Conservation (phyloP, 2,888 invertebrate genomes). For the Linyphia triangularis region DNA sequence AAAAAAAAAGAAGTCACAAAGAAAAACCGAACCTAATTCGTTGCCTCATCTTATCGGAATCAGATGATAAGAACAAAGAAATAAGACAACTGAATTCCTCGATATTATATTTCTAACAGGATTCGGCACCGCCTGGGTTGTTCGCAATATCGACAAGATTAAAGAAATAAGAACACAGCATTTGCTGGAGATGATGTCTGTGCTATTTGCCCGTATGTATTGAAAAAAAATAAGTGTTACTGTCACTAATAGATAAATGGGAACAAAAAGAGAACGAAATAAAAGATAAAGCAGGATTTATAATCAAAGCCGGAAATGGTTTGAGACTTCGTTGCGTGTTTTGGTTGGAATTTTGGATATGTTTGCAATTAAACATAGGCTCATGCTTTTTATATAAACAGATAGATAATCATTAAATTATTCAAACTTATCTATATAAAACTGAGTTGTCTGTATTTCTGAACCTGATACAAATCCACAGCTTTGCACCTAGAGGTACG, state of each 20-base stretch:
- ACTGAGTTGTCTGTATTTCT: no score
- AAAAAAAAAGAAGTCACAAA: neutral
- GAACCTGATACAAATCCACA: no score
- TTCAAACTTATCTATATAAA: no score
- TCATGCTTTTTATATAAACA: no score
- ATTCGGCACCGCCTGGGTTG: neutral
- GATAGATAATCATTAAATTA: no score
- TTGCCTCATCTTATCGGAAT: slow-evolving; percentile 8
- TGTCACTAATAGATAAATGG: slow-evolving; percentile 19
- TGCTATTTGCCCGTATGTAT: neutral
- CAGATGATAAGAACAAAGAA: slow-evolving; percentile 14
- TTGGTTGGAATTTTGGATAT: no score
- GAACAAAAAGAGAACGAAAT: neutral
- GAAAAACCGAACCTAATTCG: slow-evolving; percentile 7
- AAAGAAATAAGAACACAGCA: neutral
- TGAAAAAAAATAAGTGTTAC: neutral
- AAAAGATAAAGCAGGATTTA: neutral
- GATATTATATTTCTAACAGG: slow-evolving; percentile 24
- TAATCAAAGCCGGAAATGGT: neutral
- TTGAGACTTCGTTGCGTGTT: no score
- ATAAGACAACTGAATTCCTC: slow-evolving; percentile 2
- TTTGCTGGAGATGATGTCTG: slow-evolving; percentile 16
- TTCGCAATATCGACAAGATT: slow-evolving; percentile 22
- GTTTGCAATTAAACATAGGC: no score
- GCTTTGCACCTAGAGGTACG: no score